Evolutionary conservation across 2,888 invertebrate species (phyloP).

Genomic region (Cabera pusaria): DNA sequence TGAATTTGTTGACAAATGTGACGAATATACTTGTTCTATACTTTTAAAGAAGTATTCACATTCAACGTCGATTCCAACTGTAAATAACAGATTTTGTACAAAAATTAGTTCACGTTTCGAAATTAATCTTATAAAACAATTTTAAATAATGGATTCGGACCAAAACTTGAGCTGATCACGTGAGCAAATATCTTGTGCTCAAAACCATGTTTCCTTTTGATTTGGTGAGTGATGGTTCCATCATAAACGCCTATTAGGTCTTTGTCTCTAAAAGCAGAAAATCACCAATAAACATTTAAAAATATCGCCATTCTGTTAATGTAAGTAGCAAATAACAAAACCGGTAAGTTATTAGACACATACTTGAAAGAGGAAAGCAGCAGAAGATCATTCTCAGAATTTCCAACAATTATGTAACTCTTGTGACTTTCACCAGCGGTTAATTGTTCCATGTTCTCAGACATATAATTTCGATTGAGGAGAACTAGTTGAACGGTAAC

Average conservation of each 20-base stretch:
- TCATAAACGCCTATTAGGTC: conserved; percentile 70
- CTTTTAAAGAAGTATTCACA: conserved; percentile 59
- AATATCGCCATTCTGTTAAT: too few relatives aligned
- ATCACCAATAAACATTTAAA: too few relatives aligned
- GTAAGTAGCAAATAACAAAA: too few relatives aligned
- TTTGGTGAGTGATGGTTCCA: conserved; percentile 62
- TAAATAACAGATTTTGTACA: conserved; percentile 42
- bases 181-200: conserved; percentile 77
- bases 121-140: too few relatives aligned
- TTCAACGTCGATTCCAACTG: conserved; percentile 80
- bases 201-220: conserved; percentile 60
- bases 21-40: conserved; percentile 33
- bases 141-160: too few relatives aligned
- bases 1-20: conserved; percentile 1
- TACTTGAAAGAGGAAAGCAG: conserved; percentile 82
- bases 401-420: conserved; percentile 85
- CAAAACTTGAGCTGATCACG: conserved; percentile 84
- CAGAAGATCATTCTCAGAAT: conserved; percentile 85
- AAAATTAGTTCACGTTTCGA: too few relatives aligned
- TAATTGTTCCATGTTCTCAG: conserved; percentile 60
- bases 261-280: conserved; percentile 55
- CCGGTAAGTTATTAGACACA: too few relatives aligned
- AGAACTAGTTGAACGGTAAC: conserved; percentile 59
- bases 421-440: conserved; percentile 80
- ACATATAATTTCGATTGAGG: conserved; percentile 68